Evolutionary conservation across 1,140 invertebrate species (phyloP).

Genomic region (Ruditapes philippinarum): DNA sequence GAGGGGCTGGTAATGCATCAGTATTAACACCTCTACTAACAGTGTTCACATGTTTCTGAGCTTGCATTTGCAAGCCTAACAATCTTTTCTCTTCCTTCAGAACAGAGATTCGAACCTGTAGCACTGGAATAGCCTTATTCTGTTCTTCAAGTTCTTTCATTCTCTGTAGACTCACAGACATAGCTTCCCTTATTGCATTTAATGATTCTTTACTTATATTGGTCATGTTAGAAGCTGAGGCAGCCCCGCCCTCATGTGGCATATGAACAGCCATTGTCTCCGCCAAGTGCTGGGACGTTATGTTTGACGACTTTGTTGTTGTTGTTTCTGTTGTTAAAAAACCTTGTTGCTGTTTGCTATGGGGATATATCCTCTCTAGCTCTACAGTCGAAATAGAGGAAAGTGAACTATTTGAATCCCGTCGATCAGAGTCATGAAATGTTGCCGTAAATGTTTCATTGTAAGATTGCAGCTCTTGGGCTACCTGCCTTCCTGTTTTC

Average conservation of each 20-base stretch:
- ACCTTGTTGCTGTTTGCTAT: constrained; percentile 12
- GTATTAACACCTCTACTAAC: constrained; percentile 85
- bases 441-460: constrained; percentile 71
- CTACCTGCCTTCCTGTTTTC: constrained; percentile 60
- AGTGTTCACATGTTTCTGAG: constrained; percentile 77
- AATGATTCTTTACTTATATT: constrained; percentile 77
- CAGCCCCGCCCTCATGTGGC: constrained; percentile 73
- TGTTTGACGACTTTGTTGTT: constrained; percentile 68
- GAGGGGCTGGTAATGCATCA: constrained; percentile 66
- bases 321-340: constrained; percentile 63
- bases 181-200: constrained; percentile 88
- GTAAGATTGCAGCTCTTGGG: constrained; percentile 57
- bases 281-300: constrained; percentile 81
- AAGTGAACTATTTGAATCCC: constrained; percentile 82
- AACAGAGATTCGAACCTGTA: constrained; percentile 91
- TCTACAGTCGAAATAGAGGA: constrained; percentile 82
- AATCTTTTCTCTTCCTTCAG: constrained; percentile 92
- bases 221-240: constrained; percentile 73
- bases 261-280: constrained; percentile 81
- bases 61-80: constrained; percentile 89
- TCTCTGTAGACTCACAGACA: constrained; percentile 92
- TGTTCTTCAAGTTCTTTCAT: constrained; percentile 94
- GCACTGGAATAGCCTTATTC: constrained; percentile 93
- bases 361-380: constrained; percentile 68
- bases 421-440: constrained; percentile 71